Base-by-base conservation (phyloP, 1,140 invertebrate species). In the Holcopasites calliopsidis region DNA sequence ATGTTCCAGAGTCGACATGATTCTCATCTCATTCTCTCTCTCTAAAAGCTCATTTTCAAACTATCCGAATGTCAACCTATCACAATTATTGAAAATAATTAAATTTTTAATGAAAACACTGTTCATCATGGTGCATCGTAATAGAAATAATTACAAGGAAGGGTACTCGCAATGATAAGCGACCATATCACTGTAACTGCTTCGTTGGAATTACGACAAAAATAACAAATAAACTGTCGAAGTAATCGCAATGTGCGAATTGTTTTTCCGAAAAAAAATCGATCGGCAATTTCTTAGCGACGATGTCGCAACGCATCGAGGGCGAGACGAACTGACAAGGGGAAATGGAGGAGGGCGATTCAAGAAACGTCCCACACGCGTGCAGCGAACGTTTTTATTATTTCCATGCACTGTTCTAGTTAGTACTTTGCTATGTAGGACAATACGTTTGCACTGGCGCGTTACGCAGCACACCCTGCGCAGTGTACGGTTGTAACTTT, bases 401-500 rank as follows among this genome's bases (percentile, higher is more conserved):
- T 84, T 80, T 77, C 72, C 81, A 83, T 84, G 78, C 81, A 70
- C 73, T 84, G 42, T 44, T 44, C 3, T 89, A 88, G 75, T 86
- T 87, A 87, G 75, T 82, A 82, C 83, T 87, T 86, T 79, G 76
- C 81, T 88, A 86, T 79, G 80, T 88, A 88, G 83, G 87, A 87
- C 86, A 88, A 83, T 88, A 89, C 78, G 82, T 85, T 83, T 85
- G 82, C 85, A 88, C 82, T 65, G 87, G 83, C 83, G 82, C n/a
- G n/a, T n/a, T 80, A 69, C 66, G 79, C 80, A n/a, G 83, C 83
- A 85, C 81, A 85, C 85, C 77, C 80, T 85, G 87, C 86, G 82
- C 77, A 70, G 61, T 82, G 80, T 87, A 81, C 73, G 70, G 61
- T 86, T 28, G 47, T 21, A 8, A 38, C 5, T 23, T 54, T 88